Evolutionary conservation across 2,113 vertebrate genomes (phyloP).

Genomic region (Cebus imitator): DNA sequence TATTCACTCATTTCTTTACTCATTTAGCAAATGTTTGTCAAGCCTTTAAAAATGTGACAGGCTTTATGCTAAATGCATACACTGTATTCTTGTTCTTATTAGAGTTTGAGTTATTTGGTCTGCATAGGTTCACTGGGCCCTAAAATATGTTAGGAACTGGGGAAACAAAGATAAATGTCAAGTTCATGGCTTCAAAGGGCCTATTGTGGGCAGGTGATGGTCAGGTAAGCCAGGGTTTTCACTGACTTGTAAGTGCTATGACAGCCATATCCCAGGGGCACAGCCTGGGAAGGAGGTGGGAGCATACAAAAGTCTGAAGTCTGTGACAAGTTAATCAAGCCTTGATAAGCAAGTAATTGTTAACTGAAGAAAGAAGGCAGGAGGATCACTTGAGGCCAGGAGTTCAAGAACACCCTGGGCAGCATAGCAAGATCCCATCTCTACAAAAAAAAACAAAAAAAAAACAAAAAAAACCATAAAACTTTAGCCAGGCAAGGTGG

Average conservation of each 20-base stretch:
- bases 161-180: background rate
- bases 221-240: background rate
- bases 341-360: background rate
- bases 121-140: background rate
- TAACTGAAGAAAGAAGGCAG: background rate
- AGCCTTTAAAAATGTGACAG: background rate
- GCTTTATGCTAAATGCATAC: background rate
- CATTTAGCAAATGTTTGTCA: background rate
- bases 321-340: background rate
- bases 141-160: background rate
- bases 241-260: background rate
- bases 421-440: no score
- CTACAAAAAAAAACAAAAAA: no score
- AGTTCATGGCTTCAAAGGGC: background rate
- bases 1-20: background rate
- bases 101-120: background rate
- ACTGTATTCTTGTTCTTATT: background rate
- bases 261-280: background rate
- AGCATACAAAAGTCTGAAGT: background rate
- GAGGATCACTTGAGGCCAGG: no score
- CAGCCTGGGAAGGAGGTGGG: fast-evolving
- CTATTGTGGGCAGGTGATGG: background rate
- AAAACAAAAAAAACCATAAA: no score
- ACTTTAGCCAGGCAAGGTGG: no score
- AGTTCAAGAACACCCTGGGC: no score